These are phyloP conservation scores for Ptychadena robeensis DNA, from an alignment of 2,797 vertebrate species.

Conservation along the genomic window DNA sequence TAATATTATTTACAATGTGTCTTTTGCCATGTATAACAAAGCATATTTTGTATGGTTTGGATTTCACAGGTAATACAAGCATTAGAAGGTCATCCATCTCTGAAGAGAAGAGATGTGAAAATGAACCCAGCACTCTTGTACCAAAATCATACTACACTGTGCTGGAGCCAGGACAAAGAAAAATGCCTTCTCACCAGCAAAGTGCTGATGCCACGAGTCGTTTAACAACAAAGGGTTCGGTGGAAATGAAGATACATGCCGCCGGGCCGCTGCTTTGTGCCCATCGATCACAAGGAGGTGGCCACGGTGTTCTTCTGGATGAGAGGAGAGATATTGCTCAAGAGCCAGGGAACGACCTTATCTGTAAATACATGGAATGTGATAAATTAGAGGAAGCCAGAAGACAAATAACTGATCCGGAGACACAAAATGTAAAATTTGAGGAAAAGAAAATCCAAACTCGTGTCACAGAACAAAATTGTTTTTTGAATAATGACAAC, in stretches of 20 bases:
- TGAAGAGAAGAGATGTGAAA: conserved; percentile 56
- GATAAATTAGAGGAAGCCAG: conserved; percentile 64
- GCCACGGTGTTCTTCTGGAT: conserved; percentile 55
- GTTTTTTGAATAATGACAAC: conserved; percentile 59
- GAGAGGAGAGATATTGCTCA: conserved; percentile 60
- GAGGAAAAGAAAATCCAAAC: conserved; percentile 66
- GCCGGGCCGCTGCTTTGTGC: conserved; percentile 45
- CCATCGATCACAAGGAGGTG: conserved; percentile 55
- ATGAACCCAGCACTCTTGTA: conserved; percentile 63
- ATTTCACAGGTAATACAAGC: conserved; percentile 63
- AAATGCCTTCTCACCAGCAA: conserved; percentile 61
- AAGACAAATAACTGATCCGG: conserved; percentile 64
- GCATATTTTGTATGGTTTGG: conserved; percentile 46
- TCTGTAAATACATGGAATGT: conserved; percentile 69
- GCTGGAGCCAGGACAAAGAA: conserved; percentile 60
- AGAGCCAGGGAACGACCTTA: conserved; percentile 62
- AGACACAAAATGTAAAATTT: conserved; percentile 50
- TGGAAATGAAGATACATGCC: conserved; percentile 41
- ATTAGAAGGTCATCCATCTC: conserved; percentile 63
- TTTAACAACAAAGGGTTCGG: conserved; percentile 53
- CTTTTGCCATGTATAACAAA: not conserved
- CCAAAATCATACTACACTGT: conserved; percentile 62
- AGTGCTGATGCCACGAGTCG: conserved; percentile 55
- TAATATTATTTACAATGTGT: not conserved
- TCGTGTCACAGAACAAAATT: conserved; percentile 63